A percentile compares a stretch with the other conserved stretches of the same genome.
phyloP scores from a whole-genome alignment of 2,797 vertebrate genomes.

The Pyrocephalus nanus region DNA sequence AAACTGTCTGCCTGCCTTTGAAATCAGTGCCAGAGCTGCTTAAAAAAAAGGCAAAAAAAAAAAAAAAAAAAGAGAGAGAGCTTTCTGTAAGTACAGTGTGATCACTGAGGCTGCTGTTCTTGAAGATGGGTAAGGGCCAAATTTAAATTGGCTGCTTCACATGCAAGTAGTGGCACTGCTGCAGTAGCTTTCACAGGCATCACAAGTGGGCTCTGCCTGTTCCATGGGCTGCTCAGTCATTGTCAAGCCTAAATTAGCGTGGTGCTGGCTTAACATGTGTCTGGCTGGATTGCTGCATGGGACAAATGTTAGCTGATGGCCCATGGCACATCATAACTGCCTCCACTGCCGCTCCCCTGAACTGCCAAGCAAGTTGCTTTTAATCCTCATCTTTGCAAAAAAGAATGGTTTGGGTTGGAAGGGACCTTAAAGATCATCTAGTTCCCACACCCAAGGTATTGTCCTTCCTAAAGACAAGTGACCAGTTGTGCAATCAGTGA shows the following conservation, averaged over 20 bases:
- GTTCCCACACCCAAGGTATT: neutral
- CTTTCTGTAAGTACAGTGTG: neutral
- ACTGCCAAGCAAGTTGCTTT: neutral
- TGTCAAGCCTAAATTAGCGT: neutral
- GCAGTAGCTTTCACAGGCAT: neutral
- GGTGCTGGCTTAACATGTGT: neutral
- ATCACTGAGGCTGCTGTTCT: neutral
- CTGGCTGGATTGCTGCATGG: neutral
- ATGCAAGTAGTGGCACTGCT: neutral
- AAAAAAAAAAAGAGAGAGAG: neutral
- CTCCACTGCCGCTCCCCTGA: neutral
- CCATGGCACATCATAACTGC: accelerated
- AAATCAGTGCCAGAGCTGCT: neutral
- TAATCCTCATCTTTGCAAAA: neutral
- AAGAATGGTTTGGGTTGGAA: neutral
- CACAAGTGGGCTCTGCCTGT: neutral
- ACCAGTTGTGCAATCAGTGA: neutral
- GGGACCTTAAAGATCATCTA: neutral
- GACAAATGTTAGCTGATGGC: accelerated
- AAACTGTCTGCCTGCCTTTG: neutral
- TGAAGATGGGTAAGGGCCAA: neutral
- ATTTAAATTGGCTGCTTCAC: neutral
- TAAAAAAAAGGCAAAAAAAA: neutral
- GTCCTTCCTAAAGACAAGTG: neutral
- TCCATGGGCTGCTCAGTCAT: neutral